phyloP scores from a whole-genome alignment of 2,113 vertebrate genomes.

The Toxostoma redivivum region DNA sequence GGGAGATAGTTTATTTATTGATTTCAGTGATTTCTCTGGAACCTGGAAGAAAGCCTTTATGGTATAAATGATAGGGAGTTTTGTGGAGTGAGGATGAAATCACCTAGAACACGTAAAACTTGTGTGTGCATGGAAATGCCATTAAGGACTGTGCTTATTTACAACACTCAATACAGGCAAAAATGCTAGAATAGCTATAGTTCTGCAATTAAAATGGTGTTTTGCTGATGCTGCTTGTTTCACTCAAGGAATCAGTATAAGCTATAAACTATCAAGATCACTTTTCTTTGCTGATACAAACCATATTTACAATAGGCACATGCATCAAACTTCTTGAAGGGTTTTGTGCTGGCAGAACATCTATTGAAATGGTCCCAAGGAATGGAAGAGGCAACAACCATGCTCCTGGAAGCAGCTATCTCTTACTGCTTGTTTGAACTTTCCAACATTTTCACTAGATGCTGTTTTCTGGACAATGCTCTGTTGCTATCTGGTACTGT shows the following conservation, averaged over 20 bases:
- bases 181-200: background rate
- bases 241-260: background rate
- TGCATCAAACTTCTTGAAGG: background rate
- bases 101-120: background rate
- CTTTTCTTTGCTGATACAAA: background rate
- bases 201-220: background rate
- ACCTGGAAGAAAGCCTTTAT: background rate
- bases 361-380: background rate
- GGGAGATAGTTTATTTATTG: background rate
- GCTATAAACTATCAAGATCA: background rate
- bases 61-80: background rate
- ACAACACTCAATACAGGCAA: background rate
- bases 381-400: background rate
- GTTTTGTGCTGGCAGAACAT: background rate
- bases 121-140: background rate
- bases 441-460: background rate
- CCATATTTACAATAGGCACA: background rate
- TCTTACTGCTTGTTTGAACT: background rate
- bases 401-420: background rate
- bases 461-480: background rate
- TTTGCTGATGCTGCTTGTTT: constrained; percentile 21
- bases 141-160: background rate
- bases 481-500: background rate
- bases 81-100: background rate
- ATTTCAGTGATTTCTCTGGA: background rate